Evolutionary conservation across 2,113 vertebrate genomes (phyloP), one percentile per base, ranked within the genome.

Genomic region (Prunella himalayana): DNA sequence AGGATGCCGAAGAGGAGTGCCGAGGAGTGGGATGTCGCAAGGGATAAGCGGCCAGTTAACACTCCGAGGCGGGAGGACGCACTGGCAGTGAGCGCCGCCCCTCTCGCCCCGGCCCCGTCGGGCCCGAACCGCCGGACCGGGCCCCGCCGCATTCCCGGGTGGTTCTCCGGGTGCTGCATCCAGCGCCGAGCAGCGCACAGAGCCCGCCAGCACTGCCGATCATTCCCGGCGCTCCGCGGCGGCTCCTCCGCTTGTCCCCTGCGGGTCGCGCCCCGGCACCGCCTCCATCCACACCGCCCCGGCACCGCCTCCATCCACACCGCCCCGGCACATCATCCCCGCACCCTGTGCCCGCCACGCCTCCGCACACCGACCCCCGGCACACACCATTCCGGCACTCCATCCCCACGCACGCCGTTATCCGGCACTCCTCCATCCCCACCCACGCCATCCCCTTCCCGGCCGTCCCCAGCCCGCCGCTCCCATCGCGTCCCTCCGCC

Each of bases 131-230:
- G 7, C 1, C 5, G 1, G 9, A 3, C 12, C 8, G 6, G 12
- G 19, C 21, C 18, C 16, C 3, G 2, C 27, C 5, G 7, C 44
- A 1, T 9, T 33, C 35, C 49, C 23, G 4, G 4, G 4, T 1
- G 12, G 11, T 4, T 9, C 54, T 14, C 4, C 1, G 5, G 14
- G 11, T 3, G 4, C 44, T 28, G 28, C 35, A 13, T 13, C n/a
- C 42, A 21, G 44, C 9, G 4, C 41, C 13, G 4, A n/a, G 12
- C 13, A 3, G 28, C 23, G 2, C 56, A 18, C 7, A 5, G 27
- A 41, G 25, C 44, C 35, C 23, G 0, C 41, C 71, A 4, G 1
- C 65, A 1, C 35, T 4, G 59, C 22, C 22, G 3, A 9, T 59
- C 68, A 2, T 30, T 4, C 68, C 51, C 18, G 51, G 37, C 44